These are phyloP conservation scores for Drymonia ruficornis DNA, from an alignment of 2,888 invertebrate genomes.

Conservation along the genomic window DNA sequence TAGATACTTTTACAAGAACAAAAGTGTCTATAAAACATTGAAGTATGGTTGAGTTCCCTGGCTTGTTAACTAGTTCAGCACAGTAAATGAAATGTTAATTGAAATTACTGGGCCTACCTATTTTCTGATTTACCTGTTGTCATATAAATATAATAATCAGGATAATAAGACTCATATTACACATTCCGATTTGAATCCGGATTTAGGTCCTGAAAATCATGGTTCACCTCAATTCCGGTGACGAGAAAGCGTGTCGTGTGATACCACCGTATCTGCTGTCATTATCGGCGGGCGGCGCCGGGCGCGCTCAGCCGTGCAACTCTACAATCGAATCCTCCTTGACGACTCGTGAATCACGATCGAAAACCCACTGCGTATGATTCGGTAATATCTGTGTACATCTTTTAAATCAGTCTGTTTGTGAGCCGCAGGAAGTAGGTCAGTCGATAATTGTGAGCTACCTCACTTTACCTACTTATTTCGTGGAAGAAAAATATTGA, in stretches of 20 bases:
- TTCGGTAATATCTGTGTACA: constrained; percentile 43
- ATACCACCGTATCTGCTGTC: constrained; percentile 65
- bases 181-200: too few species aligned
- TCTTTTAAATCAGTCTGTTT: constrained; percentile 26
- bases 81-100: too few species aligned
- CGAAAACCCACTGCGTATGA: constrained; percentile 59
- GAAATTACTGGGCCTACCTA: too few species aligned
- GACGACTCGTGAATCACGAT: constrained; percentile 76
- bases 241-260: constrained; percentile 54
- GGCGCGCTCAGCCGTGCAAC: constrained; percentile 65
- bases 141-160: too few species aligned
- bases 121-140: too few species aligned
- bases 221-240: constrained; percentile 21
- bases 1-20: too few species aligned
- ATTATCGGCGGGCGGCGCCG: constrained; percentile 59
- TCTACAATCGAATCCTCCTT: constrained; percentile 71
- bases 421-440: constrained; percentile 1
- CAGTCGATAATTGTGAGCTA: neutral
- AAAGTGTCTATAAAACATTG: too few species aligned
- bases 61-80: too few species aligned
- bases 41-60: too few species aligned
- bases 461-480: neutral
- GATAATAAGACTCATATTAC: too few species aligned
- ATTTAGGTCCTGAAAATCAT: neutral
- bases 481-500: neutral